Conservation (phyloP, 2,113 vertebrate genomes). For the Cyphomyrus discorhynchus region DNA sequence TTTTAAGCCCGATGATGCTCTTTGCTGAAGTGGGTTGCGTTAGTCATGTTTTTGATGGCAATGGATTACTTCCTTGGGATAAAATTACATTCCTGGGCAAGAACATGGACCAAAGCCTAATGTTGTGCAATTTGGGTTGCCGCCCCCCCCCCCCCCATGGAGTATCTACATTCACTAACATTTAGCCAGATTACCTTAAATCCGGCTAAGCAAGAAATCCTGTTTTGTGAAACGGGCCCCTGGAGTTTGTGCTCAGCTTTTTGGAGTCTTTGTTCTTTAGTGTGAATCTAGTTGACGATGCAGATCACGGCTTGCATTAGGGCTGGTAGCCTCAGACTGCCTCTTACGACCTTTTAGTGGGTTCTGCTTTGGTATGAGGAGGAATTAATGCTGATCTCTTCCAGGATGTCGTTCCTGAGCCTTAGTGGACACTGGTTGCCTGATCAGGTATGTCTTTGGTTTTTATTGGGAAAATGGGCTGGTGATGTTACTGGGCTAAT, state of each 20-base stretch:
- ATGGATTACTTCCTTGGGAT: neutral
- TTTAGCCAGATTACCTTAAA: neutral
- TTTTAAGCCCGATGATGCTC: neutral
- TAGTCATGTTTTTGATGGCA: neutral
- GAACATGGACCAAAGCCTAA: neutral
- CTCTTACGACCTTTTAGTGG: too few relatives aligned
- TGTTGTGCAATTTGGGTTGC: neutral
- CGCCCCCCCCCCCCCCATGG: too few relatives aligned
- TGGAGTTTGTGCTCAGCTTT: neutral
- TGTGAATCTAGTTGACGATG: neutral
- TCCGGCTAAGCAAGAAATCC: neutral
- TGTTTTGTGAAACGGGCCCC: neutral
- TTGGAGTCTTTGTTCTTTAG: neutral
- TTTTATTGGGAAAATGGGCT: neutral
- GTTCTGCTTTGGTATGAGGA: neutral
- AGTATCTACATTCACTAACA: too few relatives aligned
- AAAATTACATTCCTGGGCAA: neutral
- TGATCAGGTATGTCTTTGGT: slow-evolving; percentile 2
- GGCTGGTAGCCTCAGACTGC: neutral
- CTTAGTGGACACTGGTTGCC: slow-evolving; percentile 20
- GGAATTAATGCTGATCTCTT: neutral
- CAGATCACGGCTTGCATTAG: neutral
- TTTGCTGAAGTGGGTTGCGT: neutral
- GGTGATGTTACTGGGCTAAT: neutral
- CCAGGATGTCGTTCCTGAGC: slow-evolving; percentile 24